These are phyloP conservation scores for Amblyraja radiata DNA, from an alignment of 2,797 vertebrate genomes.

Conservation along the genomic window DNA sequence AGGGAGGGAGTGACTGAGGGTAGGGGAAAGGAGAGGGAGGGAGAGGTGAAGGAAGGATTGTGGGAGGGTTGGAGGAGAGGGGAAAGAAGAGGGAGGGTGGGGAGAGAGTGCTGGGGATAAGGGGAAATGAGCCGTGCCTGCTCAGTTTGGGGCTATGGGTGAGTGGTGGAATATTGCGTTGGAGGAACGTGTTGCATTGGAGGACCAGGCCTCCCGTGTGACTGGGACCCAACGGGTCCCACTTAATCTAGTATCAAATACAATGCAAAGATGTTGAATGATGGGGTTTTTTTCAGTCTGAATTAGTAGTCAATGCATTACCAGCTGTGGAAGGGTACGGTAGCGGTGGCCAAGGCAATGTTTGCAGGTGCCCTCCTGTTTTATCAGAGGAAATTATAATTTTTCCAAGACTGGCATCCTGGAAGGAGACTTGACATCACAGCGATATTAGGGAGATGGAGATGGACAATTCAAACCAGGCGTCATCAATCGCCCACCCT, in stretches of 20 bases:
- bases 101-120: too few relatives aligned
- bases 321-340: background rate
- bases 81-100: too few relatives aligned
- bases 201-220: background rate
- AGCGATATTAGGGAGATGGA: background rate
- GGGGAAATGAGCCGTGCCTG: too few relatives aligned
- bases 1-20: too few relatives aligned
- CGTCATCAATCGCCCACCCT: background rate
- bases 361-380: background rate
- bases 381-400: background rate
- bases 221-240: too few relatives aligned
- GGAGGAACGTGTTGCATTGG: background rate
- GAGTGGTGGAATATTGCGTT: too few relatives aligned
- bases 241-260: background rate
- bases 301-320: background rate
- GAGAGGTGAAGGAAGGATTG: too few relatives aligned
- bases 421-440: background rate
- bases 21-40: too few relatives aligned
- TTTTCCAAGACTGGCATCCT: background rate
- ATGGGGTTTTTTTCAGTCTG: background rate
- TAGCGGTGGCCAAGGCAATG: background rate
- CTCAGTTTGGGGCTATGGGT: too few relatives aligned
- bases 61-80: too few relatives aligned
- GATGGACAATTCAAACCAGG: background rate
- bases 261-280: background rate